These are phyloP conservation scores for Carpatolechia fugitivella DNA, from an alignment of 2,888 invertebrate species.

Conservation along the genomic window DNA sequence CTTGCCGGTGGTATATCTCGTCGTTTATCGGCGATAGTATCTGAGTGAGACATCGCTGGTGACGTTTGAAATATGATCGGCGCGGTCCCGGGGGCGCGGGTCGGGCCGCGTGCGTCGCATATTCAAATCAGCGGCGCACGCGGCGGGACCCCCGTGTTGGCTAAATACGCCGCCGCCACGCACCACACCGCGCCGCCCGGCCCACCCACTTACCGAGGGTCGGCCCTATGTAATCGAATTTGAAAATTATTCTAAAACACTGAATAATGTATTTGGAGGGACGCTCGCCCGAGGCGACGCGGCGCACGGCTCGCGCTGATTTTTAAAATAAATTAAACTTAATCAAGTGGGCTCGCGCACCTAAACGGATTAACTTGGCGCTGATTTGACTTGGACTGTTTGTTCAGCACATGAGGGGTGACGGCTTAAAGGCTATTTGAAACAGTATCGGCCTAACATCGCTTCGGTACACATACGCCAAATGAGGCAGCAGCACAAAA, in stretches of 20 bases:
- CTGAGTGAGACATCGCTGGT: constrained; percentile 79
- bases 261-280: constrained; percentile 79
- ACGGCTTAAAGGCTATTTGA: constrained; percentile 62
- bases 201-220: constrained; percentile 76
- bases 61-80: constrained; percentile 80
- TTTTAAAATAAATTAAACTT: constrained; percentile 80
- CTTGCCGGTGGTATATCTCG: constrained; percentile 66
- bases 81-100: constrained; percentile 68
- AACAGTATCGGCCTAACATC: constrained; percentile 57
- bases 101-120: constrained; percentile 74
- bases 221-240: constrained; percentile 80
- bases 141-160: constrained; percentile 77
- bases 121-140: constrained; percentile 78
- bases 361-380: constrained; percentile 78
- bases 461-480: constrained; percentile 28
- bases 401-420: constrained; percentile 65
- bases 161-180: constrained; percentile 75
- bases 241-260: constrained; percentile 81
- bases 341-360: constrained; percentile 79
- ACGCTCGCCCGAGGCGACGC: constrained; percentile 67
- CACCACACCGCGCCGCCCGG: constrained; percentile 57
- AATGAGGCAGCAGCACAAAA: neutral
- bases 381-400: constrained; percentile 77
- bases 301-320: constrained; percentile 61
- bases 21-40: constrained; percentile 77